Evolutionary conservation across 53 echinoderm and acorn worm species (phyloP), one percentile per base, ranked within the genome.

Genomic region (Patiria pectinifera): DNA sequence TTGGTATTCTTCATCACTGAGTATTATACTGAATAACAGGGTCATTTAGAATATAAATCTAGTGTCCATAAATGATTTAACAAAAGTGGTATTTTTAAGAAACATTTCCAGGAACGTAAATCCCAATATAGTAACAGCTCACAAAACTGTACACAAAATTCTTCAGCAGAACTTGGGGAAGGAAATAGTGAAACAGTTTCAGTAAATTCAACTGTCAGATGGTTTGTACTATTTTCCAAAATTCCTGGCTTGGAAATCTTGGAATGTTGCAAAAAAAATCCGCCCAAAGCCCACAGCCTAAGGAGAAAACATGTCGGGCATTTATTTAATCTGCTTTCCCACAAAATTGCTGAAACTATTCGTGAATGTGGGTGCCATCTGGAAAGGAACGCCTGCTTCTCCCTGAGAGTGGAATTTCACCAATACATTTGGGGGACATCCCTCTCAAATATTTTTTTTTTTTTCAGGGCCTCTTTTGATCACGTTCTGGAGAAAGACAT

Each of bases 341-440:
- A n/a, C 15, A 74, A n/a, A 66, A 66, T 74, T 74, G 23, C 22
- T n/a, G 74, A 74, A 24, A 74, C 9, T 74, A n/a, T 74, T 74
- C 4, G 9, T 10, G 63, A 84, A 84, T 84, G 84, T 63, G 63
- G 19, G 62, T 63, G 14, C 84, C 84, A 84, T 84, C 84, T 84
- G 84, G 62, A 47, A 23, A 15, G 15, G 4, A 45, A 43, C 2
- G 44, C 14, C 11, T 3, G 46, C 13, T 11, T 46, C 24, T 46
- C 80, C 80, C 21, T 46, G 6, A 7, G 22, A 14, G 24, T 1
- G 63, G 84, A 84, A 84, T 84, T 84, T 84, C n/a, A 84, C n/a
- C 24, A 63, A 43, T 84, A 62, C 84, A 84, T 84, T 84, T 84
- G 44, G 63, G 66, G 66, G 44, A 84, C 62, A 84, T 84, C 15